phyloP scores from a whole-genome alignment of 2,888 invertebrate genomes.

The Zhengitettix transpicula region DNA sequence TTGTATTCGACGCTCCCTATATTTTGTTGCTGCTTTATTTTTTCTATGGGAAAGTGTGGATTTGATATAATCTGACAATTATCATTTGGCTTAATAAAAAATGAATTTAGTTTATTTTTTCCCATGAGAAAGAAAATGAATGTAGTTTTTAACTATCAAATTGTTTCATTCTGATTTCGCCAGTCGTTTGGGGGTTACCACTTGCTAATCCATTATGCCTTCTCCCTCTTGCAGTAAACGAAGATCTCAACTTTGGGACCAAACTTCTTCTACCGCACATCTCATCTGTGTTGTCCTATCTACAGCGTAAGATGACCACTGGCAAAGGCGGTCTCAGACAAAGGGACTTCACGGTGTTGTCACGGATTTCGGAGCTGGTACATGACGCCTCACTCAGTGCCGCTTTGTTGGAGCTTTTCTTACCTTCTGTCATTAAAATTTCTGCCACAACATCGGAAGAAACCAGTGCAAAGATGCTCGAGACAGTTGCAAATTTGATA shows the following conservation, averaged over 20 bases:
- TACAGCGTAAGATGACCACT: slow-evolving; percentile 45
- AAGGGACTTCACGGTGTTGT: slow-evolving; percentile 55
- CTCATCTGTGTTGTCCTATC: slow-evolving; percentile 46
- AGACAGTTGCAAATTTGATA: slow-evolving; percentile 57
- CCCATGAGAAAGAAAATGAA: too few species aligned
- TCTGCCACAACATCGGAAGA: slow-evolving; percentile 43
- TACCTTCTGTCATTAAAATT: slow-evolving; percentile 55
- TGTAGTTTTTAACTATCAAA: too few species aligned
- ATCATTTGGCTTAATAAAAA: too few species aligned
- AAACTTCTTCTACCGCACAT: slow-evolving; percentile 58
- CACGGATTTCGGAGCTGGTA: slow-evolving; percentile 58
- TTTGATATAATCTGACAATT: too few species aligned
- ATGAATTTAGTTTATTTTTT: too few species aligned
- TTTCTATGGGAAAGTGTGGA: too few species aligned
- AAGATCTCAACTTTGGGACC: slow-evolving; percentile 51
- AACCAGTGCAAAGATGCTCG: slow-evolving; percentile 48
- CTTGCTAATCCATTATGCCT: too few species aligned
- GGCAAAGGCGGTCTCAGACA: slow-evolving; percentile 40
- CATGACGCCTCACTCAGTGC: slow-evolving; percentile 49
- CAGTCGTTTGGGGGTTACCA: too few species aligned
- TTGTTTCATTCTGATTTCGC: too few species aligned
- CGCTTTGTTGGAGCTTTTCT: slow-evolving; percentile 45
- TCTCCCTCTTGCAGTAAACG: slow-evolving; percentile 16
- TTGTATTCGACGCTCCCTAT: too few species aligned
- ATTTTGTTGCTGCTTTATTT: too few species aligned